phyloP scores from a whole-genome alignment of 2,113 vertebrate genomes.

The Lucifuga dentata region DNA sequence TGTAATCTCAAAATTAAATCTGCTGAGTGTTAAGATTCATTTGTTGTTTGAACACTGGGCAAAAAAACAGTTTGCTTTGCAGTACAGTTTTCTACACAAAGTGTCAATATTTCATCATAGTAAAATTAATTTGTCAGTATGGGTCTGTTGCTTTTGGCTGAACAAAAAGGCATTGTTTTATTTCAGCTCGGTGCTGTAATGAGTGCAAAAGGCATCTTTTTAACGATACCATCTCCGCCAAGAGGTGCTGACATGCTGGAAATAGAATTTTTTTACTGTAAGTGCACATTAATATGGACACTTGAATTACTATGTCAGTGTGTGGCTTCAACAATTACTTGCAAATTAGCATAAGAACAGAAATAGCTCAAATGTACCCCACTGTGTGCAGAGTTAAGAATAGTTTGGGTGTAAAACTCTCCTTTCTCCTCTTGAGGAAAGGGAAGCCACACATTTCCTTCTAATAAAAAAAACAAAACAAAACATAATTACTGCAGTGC shows the following conservation, averaged over 20 bases:
- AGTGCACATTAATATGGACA: conserved; percentile 76
- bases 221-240: conserved; percentile 71
- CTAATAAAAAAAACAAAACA: no score
- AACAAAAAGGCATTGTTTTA: conserved; percentile 42
- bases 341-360: conserved; percentile 77
- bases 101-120: conserved; percentile 41
- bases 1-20: conserved; percentile 31
- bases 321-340: conserved; percentile 75
- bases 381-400: conserved; percentile 68
- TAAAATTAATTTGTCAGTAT: conserved; percentile 39
- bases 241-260: conserved; percentile 72
- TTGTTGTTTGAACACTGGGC: conserved; percentile 1
- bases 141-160: conserved; percentile 16
- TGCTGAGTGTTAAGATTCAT: conserved; percentile 39
- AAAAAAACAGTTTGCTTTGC: conserved; percentile 37
- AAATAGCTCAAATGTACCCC: conserved; percentile 68
- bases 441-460: conserved; percentile 27
- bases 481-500: conserved; percentile 29
- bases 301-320: conserved; percentile 66
- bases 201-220: conserved; percentile 51
- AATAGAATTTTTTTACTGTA: conserved; percentile 76
- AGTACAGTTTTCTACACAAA: conserved; percentile 19
- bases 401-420: conserved; percentile 56
- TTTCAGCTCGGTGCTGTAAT: conserved; percentile 56
- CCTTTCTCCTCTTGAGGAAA: conserved; percentile 45